Base-by-base conservation (phyloP, 2,797 vertebrate species). In the Semaprochilodus insignis region DNA sequence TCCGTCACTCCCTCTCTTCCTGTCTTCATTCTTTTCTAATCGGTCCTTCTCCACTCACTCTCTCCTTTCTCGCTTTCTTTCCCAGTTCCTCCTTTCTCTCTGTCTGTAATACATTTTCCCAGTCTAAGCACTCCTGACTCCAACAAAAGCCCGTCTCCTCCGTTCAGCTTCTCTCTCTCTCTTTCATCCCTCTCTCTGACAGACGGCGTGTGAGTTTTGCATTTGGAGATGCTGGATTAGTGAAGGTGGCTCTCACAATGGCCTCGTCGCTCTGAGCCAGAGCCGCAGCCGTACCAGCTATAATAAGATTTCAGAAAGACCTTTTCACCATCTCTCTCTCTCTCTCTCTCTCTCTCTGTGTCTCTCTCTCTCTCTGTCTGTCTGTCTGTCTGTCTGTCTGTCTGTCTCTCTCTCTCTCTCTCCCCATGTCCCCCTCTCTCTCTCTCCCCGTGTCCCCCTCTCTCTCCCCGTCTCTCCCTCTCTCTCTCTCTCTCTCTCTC, bases 201-300 rank as follows among this genome's bases (percentile, higher is more conserved):
- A 55, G 52, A 55, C 52, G 74, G 21, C 40, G 40, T 70, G 60
- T 71, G 65, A 76, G 72, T 84, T 84, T 80, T 80, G 23, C 54
- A 77, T 81, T 80, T 80, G 65, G 80, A 69, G 74, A 71, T 69
- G 73, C 13, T 44, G 63, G 83, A 81, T 84, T 84, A 80, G 83
- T 51, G 23, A 80, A 76, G 65, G 72, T 71, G 15, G 27, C 74
- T 80, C 74, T 63, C 55, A 70, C 63, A 80, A 76, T 70, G 40
- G 6, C 17, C 48, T 52, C n/a, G 51, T 74, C 62, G 27, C 44
- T 0, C 66, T 79, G 51, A 83, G 77, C 57, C 62, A 74, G 1
- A 74, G 69, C 77, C 34, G 14, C 27, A 62, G 36, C 70, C 62
- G 27, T 67, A 52, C n/a, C 16, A 55, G 71, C 27, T 60, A 6